Evolutionary conservation across 2,888 invertebrate species (phyloP).

Genomic region (Cybosia mesomella): DNA sequence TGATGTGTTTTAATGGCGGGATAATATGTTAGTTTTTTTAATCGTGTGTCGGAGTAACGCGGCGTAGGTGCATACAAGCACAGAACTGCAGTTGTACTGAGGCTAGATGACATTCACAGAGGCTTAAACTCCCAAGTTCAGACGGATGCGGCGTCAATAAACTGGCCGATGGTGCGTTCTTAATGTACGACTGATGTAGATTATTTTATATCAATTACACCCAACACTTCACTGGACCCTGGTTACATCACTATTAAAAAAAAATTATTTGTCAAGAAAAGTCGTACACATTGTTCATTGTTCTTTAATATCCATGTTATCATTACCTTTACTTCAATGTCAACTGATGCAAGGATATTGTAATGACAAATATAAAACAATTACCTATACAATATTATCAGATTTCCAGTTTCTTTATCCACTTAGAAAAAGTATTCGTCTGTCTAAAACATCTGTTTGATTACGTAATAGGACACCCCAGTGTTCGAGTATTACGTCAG

Average conservation of each 20-base stretch:
- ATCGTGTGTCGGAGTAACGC: slow-evolving; percentile 48
- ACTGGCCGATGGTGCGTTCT: slow-evolving; percentile 67
- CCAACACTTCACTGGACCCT: slow-evolving; percentile 23
- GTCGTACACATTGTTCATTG: slow-evolving; percentile 31
- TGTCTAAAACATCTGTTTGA: background rate
- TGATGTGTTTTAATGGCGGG: slow-evolving; percentile 35
- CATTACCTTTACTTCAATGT: slow-evolving; percentile 34
- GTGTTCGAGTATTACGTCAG: background rate
- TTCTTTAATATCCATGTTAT: slow-evolving; percentile 38
- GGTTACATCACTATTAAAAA: slow-evolving; percentile 37
- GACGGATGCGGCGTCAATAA: slow-evolving; percentile 79
- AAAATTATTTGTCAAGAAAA: slow-evolving; percentile 29
- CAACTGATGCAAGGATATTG: slow-evolving; percentile 26
- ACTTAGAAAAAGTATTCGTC: background rate
- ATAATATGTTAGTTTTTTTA: slow-evolving; percentile 57
- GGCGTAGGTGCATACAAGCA: slow-evolving; percentile 73
- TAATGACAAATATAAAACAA: slow-evolving; percentile 12
- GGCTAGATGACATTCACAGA: slow-evolving; percentile 84
- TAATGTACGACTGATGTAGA: slow-evolving; percentile 64
- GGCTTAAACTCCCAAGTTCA: slow-evolving; percentile 82
- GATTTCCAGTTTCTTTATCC: background rate
- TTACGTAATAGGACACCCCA: background rate
- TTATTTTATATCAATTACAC: slow-evolving; percentile 67
- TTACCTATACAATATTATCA: background rate
- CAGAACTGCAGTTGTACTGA: slow-evolving; percentile 79